Evolutionary conservation across 1,140 invertebrate genomes (phyloP).

Genomic region (Neodiprion fabricii): DNA sequence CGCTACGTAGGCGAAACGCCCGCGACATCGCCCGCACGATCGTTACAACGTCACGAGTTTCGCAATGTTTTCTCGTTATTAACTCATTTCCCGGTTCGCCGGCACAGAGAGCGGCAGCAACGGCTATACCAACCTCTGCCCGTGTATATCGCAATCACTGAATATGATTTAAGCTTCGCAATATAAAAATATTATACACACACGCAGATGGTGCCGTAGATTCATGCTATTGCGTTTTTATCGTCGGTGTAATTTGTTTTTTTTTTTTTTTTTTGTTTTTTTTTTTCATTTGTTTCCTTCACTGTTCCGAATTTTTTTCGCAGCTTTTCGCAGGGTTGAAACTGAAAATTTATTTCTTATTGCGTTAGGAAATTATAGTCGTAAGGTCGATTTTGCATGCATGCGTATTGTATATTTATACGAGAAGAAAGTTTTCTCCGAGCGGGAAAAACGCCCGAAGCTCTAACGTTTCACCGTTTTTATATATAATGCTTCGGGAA

Average conservation of each 20-base stretch:
- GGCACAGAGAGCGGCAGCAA: neutral
- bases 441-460: too few species aligned
- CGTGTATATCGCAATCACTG: neutral
- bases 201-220: too few species aligned
- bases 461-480: too few species aligned
- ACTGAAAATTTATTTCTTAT: too few species aligned
- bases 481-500: too few species aligned
- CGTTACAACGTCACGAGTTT: neutral
- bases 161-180: neutral
- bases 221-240: too few species aligned
- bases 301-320: neutral
- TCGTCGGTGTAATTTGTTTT: too few species aligned
- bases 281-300: neutral
- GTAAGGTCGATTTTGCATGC: too few species aligned
- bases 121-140: neutral
- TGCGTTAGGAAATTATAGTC: too few species aligned
- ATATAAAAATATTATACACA: neutral
- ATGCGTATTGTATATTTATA: too few species aligned
- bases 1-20: neutral
- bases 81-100: conserved; percentile 4
- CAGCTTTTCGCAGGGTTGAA: too few species aligned
- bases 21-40: neutral
- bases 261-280: neutral
- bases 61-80: conserved; percentile 7
- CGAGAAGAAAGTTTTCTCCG: too few species aligned